Conservation (phyloP, 2,797 vertebrate genomes). For the Acanthornis magna region DNA sequence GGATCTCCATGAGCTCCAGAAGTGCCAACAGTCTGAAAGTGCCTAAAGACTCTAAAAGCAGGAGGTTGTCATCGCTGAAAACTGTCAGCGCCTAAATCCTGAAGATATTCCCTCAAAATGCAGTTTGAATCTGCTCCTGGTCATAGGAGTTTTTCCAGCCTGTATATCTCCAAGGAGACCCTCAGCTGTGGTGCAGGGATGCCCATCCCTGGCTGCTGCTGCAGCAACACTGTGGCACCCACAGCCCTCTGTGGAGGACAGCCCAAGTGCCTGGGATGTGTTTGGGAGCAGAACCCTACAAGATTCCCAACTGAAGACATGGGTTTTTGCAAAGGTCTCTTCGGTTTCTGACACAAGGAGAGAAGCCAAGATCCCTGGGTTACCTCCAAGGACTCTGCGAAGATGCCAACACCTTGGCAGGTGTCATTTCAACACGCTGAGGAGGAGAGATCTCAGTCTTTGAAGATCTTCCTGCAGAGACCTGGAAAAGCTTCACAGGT, state of each 20-base stretch:
- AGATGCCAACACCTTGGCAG: neutral
- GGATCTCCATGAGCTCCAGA: neutral
- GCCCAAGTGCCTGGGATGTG: neutral
- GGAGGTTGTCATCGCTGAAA: neutral
- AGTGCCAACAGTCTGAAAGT: neutral
- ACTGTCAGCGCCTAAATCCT: neutral
- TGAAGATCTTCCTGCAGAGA: neutral
- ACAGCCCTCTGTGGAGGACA: fast-evolving
- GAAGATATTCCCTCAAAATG: neutral
- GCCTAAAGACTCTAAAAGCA: neutral
- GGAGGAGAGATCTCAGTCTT: neutral
- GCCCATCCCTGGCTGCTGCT: neutral
- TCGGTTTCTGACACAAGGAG: neutral
- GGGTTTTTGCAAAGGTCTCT: neutral
- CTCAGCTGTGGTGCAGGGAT: neutral
- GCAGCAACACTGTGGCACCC: neutral
- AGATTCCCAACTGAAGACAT: neutral
- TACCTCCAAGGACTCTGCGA: neutral
- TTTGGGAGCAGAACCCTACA: neutral
- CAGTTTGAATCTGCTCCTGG: neutral
- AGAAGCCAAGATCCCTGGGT: neutral
- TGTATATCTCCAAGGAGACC: neutral
- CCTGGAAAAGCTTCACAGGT: neutral
- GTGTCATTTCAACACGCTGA: neutral
- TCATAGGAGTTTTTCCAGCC: neutral